Evolutionary conservation across 1,140 invertebrate species (phyloP), one percentile per base, ranked within the genome.

Genomic region (Dufourea novaeangliae): DNA sequence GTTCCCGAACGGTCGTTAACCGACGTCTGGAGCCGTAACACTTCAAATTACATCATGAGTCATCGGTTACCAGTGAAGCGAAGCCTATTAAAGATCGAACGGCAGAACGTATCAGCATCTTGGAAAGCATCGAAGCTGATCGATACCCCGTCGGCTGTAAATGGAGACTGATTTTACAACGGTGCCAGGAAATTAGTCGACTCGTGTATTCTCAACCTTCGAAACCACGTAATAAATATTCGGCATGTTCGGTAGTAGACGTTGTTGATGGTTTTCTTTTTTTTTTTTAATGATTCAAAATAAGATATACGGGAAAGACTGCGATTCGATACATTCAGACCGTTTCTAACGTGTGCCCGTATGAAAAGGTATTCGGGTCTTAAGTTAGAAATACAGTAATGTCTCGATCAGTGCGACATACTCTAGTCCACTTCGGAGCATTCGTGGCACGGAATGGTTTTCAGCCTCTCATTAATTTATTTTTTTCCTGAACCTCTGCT

Each of bases 1-100:
- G 25, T 57, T 52, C 12, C 27, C 54, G 12, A 32, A 14, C 1
- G 46, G 22, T 66, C 71, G 46, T 74, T 74, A 66, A 50, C 20
- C 46, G 61, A n/a, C 2, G 20, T 66, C 46, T 74, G 22, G 61
- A 20, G 34, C 11, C 46, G 61, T 74, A 74, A 57, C 52, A 69
- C 73, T 29, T 69, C 73, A 29, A 76, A 76, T 76, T 76, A 69
- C 54, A 37, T 12, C 14, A 37, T 69, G 73, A 76, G 73, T 76
- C 73, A 76, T 50, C 56, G 64, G 54, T 76, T 67, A 10, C 22
- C 54, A 29, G 22, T 59, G 39, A 76, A 76, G 73, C 73, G 64
- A 57, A 69, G 59, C 73, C 52, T 22, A 68, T 67, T 76, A 76
- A 68, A 59, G 64, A 76, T 76, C 64, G 64, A 69, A 69, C 73